These are phyloP conservation scores for Epirrita christyi DNA, from an alignment of 2,888 invertebrate genomes.

Conservation along the genomic window DNA sequence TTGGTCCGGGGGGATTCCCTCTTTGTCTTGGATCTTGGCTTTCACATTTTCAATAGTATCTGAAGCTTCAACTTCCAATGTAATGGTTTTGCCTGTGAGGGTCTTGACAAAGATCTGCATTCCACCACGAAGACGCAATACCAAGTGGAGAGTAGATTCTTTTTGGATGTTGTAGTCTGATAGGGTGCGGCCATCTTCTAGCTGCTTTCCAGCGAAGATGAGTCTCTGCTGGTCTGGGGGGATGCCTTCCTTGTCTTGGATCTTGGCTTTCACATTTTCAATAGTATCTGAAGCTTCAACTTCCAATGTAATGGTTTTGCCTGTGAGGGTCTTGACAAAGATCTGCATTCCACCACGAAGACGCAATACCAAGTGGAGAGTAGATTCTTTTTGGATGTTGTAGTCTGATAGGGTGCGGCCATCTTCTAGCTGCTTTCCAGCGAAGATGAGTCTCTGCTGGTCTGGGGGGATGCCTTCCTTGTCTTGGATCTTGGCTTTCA, in stretches of 20 bases:
- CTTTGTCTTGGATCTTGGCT: conserved; percentile 59
- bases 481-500: conserved; percentile 56
- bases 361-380: conserved; percentile 50
- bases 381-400: conserved; percentile 56
- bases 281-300: conserved; percentile 55
- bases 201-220: conserved; percentile 53
- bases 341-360: conserved; percentile 57
- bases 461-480: conserved; percentile 58
- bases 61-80: conserved; percentile 55
- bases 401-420: conserved; percentile 54
- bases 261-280: conserved; percentile 55
- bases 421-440: conserved; percentile 54
- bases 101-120: conserved; percentile 62
- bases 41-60: conserved; percentile 60
- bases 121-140: conserved; percentile 60
- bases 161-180: conserved; percentile 62
- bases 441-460: conserved; percentile 54
- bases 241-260: conserved; percentile 55
- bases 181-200: conserved; percentile 51
- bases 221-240: conserved; percentile 55
- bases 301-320: conserved; percentile 53
- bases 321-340: conserved; percentile 55
- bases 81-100: conserved; percentile 57
- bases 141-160: conserved; percentile 63
- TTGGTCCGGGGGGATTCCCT: conserved; percentile 59